Conservation (phyloP, 2,113 vertebrate genomes). For the Pelecanus crispus region DNA sequence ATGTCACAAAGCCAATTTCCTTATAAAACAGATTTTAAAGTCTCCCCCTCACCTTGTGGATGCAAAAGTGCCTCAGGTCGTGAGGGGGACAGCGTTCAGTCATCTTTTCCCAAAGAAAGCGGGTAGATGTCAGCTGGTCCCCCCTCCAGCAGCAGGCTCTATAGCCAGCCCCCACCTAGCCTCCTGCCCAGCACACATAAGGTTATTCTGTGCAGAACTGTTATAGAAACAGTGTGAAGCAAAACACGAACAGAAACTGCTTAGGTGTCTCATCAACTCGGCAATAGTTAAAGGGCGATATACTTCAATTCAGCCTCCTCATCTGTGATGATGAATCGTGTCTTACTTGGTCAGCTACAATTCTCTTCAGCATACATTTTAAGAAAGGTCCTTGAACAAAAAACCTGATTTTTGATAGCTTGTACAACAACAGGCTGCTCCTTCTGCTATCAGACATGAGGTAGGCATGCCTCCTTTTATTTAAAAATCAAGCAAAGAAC, state of each 20-base stretch:
- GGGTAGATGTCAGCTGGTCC: neutral
- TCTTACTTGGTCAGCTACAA: neutral
- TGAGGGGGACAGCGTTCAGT: neutral
- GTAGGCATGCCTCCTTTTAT: neutral
- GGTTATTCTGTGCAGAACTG: neutral
- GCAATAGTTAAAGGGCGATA: neutral
- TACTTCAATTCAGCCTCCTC: neutral
- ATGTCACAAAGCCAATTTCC: neutral
- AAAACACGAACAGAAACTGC: neutral
- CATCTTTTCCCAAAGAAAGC: neutral
- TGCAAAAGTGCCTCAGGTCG: neutral
- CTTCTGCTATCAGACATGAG: neutral
- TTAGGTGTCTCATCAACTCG: neutral
- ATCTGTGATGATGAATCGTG: no score
- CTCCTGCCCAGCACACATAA: rapidly evolving
- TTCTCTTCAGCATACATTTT: neutral
- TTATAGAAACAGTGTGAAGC: rapidly evolving
- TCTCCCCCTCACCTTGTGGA: neutral
- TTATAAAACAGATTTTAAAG: neutral
- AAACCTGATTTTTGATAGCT: neutral
- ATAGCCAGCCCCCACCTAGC: neutral
- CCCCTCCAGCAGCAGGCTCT: neutral
- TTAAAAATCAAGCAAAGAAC: neutral
- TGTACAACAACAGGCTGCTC: neutral
- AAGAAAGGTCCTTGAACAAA: neutral